These are phyloP conservation scores for Scotopteryx bipunctaria DNA, from an alignment of 2,888 invertebrate genomes.

Conservation along the genomic window DNA sequence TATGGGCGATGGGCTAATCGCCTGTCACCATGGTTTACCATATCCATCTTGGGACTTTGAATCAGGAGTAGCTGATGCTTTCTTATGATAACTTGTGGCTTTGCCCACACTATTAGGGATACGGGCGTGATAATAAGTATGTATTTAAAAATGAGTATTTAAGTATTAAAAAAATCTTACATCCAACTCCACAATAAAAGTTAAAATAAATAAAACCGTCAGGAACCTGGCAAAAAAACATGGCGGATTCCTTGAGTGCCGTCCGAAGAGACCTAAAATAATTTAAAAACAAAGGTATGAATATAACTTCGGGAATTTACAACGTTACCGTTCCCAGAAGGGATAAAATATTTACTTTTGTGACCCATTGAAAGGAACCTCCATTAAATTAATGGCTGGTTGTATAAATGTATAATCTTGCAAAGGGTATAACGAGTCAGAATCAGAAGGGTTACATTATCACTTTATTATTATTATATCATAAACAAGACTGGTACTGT, in stretches of 20 bases:
- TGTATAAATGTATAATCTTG: constrained; percentile 5
- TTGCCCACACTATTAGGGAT: too few species aligned
- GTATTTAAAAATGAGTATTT: too few species aligned
- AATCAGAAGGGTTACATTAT: constrained; percentile 1
- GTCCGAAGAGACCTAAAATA: neutral
- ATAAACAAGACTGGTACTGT: neutral
- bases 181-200: too few species aligned
- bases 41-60: too few species aligned
- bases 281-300: constrained; percentile 4
- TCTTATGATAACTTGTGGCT: too few species aligned
- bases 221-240: neutral
- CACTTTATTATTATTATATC: neutral
- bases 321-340: constrained; percentile 3
- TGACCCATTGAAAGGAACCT: constrained; percentile 7
- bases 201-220: neutral
- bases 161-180: too few species aligned
- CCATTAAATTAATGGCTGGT: constrained; percentile 6
- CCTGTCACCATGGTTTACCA: too few species aligned
- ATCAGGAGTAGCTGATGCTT: too few species aligned
- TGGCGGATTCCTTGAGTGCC: neutral
- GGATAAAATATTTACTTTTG: constrained; percentile 12
- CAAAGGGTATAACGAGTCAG: constrained; percentile 1
- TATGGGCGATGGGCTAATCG: too few species aligned
- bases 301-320: constrained; percentile 1
- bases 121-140: too few species aligned